Evolutionary conservation across 2,888 invertebrate species (phyloP), one percentile per base, ranked within the genome.

Genomic region (Allacma fusca): DNA sequence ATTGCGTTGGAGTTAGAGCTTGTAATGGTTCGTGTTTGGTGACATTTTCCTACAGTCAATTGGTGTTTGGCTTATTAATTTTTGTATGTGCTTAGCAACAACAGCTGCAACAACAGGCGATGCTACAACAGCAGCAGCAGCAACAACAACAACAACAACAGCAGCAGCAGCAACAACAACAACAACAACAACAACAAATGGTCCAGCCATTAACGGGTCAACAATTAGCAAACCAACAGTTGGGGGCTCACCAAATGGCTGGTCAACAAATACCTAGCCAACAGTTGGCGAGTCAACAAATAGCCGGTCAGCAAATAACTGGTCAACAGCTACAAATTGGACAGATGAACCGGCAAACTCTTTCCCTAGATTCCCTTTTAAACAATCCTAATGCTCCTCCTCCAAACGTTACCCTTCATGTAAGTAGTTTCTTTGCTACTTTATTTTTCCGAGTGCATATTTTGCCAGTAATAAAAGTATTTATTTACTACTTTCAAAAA

Each of bases 311-410:
- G 19, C 80, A 80, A 40, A 28, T 78, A 23, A 67, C 71, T 19
- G 34, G 64, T 57, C 69, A 77, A 50, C 77, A 75, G 57, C 71
- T 74, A 75, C 67, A 80, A 74, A 50, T 73, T 65, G 70, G 76
- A 26, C 75, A 78, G 72, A 62, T 34, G 43, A 69, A 76, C 40
- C 76, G 70, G 57, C 80, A 19, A 73, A 69, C 57, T 44, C 79
- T 78, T 81, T 95, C 93, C 85, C 94, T 96, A 85, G 94, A 92
- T 86, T 94, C 93, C 80, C 89, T 97, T 84, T 90, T 96, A 85
- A 94, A 93, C 85, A 93, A 93, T 85, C 92, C 92, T 69, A 94
- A 94, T 81, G 94, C 95, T 5, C 84, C 84, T 81, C 94, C 95
- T 1, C 84, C 84, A 73, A 97, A 97, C 87, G 96, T 97, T 75